Base-by-base conservation (phyloP, 2,797 vertebrate genomes). In the Tauraco hartlaubi region DNA sequence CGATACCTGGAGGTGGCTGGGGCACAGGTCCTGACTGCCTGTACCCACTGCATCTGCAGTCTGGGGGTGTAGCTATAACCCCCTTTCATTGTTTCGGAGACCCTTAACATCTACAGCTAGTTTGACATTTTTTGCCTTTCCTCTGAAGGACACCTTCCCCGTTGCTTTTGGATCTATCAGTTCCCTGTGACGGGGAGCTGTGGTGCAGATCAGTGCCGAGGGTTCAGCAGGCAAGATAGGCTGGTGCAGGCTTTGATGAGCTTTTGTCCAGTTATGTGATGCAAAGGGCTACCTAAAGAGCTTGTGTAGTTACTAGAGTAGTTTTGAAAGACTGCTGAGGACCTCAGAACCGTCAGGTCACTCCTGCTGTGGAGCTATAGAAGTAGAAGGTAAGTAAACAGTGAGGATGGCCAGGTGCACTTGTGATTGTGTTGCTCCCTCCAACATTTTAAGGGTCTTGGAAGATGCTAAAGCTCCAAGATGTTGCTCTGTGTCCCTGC, bases 31-130 rank as follows among this genome's bases (percentile, higher is more conserved):
- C 31, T 72, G 72, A 15, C 62, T 79, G 41, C n/a, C 69, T 20
- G 13, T 23, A 11, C 18, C 10, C 31, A 20, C 62, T 9, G 15
- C 0, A 0, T 49, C 49, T 0, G 0, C 25, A 29, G 19, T 5
- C 33, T 74, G 46, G 26, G 25, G 11, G 29, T 62, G 22, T 17
- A 78, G 37, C 12, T 73, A 15, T 39, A 69, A 44, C 7, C 7
- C 9, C 5, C 6, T 21, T 72, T 58, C 31, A 54, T 16, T n/a
- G 12, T 14, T 69, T 69, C 2, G 4, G 35, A 59, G 41, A 35
- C 2, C 4, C 12, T 31, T 63, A 37, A 44, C 37, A 11, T 25
- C 41, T 55, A 12, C 56, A 56, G 29, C 17, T 31, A 11, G 7
- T 71, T 33, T 51, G 43, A 23, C 4, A 4, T 41, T 18, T 84